phyloP scores from a whole-genome alignment of 2,888 invertebrate species.

The Rhaphigaster nebulosa region DNA sequence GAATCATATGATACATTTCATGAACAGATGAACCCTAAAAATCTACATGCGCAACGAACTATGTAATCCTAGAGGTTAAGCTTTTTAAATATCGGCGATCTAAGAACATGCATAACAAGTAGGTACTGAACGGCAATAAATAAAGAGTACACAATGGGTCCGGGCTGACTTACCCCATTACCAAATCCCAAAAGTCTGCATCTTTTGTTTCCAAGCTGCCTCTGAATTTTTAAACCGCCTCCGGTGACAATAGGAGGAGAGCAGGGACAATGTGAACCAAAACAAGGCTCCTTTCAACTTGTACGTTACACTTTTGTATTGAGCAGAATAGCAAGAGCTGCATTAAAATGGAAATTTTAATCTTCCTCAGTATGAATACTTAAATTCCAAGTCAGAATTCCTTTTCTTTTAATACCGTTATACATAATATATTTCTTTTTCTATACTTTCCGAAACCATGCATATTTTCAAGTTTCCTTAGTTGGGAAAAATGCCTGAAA shows the following conservation, averaged over 20 bases:
- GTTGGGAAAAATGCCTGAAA: no score
- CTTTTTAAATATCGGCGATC: background rate
- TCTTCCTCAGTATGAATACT: background rate
- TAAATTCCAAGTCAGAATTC: background rate
- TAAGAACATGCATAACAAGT: background rate
- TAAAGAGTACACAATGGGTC: slow-evolving; percentile 23
- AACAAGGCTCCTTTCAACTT: slow-evolving; percentile 42
- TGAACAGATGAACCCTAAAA: no score
- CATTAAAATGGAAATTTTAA: slow-evolving; percentile 44
- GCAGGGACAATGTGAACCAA: slow-evolving; percentile 17
- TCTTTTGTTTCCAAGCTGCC: slow-evolving; percentile 39
- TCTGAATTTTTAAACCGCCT: slow-evolving; percentile 40
- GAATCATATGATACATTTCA: no score
- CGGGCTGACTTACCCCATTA: slow-evolving; percentile 15
- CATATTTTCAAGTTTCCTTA: no score
- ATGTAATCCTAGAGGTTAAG: background rate
- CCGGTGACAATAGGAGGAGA: slow-evolving; percentile 20
- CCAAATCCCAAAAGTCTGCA: slow-evolving; percentile 44
- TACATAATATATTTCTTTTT: background rate
- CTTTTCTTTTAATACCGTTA: background rate
- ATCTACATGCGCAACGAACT: no score
- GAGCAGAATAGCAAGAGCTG: background rate
- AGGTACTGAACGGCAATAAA: background rate
- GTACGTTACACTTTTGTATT: slow-evolving; percentile 43
- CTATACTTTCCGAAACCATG: background rate